These are phyloP conservation scores for Hippopotamyrus pictus DNA, from an alignment of 2,797 vertebrate genomes.

Conservation along the genomic window DNA sequence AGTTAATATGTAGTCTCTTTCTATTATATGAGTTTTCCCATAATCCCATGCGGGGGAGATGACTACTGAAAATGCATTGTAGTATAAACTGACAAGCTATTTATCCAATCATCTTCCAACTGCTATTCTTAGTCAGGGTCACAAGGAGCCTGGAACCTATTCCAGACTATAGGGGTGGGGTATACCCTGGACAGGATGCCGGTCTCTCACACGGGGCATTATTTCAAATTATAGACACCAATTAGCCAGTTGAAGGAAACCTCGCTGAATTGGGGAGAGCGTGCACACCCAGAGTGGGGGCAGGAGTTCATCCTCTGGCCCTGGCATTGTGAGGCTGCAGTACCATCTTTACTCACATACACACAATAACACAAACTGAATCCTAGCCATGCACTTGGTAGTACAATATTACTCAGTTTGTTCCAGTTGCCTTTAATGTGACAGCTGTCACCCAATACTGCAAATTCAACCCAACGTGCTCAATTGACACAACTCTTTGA, in stretches of 20 bases:
- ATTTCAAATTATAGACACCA: neutral
- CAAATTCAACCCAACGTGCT: neutral
- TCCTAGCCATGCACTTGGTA: neutral
- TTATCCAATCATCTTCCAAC: neutral
- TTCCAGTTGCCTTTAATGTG: neutral
- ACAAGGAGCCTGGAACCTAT: neutral
- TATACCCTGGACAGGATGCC: neutral
- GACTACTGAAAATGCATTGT: neutral
- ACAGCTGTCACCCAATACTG: neutral
- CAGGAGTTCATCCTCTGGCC: neutral
- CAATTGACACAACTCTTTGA: neutral
- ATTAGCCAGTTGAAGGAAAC: neutral
- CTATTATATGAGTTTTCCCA: neutral
- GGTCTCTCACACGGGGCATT: neutral
- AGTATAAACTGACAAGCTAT: neutral
- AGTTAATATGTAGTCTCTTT: neutral
- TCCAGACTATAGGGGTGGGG: neutral
- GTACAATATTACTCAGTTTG: neutral
- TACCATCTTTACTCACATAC: neutral
- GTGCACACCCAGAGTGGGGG: neutral
- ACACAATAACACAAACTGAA: neutral
- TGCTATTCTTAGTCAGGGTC: neutral
- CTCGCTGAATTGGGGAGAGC: neutral
- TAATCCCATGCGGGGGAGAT: neutral
- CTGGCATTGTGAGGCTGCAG: neutral